phyloP scores from a whole-genome alignment of 2,888 invertebrate species.

The Pogonocherus hispidulus region DNA sequence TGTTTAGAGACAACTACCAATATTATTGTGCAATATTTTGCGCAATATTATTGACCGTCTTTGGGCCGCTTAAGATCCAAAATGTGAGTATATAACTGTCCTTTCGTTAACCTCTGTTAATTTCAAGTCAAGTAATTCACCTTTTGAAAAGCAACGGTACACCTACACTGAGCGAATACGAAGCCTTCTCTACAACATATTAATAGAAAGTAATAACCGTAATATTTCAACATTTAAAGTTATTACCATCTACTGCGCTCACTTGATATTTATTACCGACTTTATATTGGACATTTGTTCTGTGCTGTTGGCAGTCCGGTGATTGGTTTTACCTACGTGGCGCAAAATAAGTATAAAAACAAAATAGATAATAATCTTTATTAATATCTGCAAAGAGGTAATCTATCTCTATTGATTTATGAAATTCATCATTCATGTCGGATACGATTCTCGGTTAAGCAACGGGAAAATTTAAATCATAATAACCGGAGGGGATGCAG shows the following conservation, averaged over 20 bases:
- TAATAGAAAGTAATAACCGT: constrained; percentile 24
- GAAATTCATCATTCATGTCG: constrained; percentile 50
- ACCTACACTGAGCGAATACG: background rate
- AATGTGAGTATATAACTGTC: too few relatives aligned
- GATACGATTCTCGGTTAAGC: constrained; percentile 38
- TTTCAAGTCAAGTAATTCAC: background rate
- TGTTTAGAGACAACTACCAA: too few relatives aligned
- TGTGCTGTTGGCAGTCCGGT: constrained; percentile 40
- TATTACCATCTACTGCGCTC: constrained; percentile 30
- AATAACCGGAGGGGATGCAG: constrained; percentile 36
- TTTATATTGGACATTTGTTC: constrained; percentile 39
- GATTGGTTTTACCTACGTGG: constrained; percentile 44
- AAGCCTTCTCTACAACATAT: constrained; percentile 16
- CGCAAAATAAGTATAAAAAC: constrained; percentile 36
- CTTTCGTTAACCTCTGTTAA: background rate
- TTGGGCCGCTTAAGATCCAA: too few relatives aligned
- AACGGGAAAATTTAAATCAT: constrained; percentile 42
- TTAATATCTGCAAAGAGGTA: constrained; percentile 45
- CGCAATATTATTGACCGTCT: too few relatives aligned
- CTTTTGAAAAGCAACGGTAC: background rate
- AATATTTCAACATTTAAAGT: constrained; percentile 32
- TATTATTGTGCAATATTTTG: too few relatives aligned
- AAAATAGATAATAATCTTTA: constrained; percentile 39
- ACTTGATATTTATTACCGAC: constrained; percentile 25
- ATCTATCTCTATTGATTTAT: constrained; percentile 52